Evolutionary conservation across 2,113 vertebrate genomes (phyloP).

Genomic region (Physeter macrocephalus): DNA sequence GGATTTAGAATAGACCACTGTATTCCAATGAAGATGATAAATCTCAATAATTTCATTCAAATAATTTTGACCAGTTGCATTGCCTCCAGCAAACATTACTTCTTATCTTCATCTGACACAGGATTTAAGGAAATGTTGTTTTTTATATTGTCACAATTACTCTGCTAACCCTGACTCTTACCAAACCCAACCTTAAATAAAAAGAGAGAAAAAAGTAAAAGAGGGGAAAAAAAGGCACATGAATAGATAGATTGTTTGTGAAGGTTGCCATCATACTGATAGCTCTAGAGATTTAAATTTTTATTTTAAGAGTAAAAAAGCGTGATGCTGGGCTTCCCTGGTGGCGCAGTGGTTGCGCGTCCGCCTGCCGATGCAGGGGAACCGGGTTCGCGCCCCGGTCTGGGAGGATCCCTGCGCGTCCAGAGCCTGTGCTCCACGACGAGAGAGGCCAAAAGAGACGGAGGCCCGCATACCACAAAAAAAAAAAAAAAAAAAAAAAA

Average conservation of each 20-base stretch:
- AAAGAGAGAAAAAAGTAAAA: background rate
- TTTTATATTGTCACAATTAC: conserved; percentile 10
- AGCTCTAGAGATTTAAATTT: background rate
- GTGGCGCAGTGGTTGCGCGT: too few species aligned
- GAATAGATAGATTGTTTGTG: background rate
- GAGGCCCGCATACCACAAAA: too few species aligned
- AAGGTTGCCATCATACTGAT: background rate
- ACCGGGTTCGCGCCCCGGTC: too few species aligned
- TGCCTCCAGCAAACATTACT: background rate
- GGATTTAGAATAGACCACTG: background rate
- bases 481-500: too few species aligned
- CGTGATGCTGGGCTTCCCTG: too few species aligned
- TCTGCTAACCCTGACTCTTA: background rate
- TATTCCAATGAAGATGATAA: background rate
- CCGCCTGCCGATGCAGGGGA: too few species aligned
- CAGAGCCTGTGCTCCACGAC: too few species aligned
- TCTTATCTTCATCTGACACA: background rate
- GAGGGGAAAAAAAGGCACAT: rapidly evolving
- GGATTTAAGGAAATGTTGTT: background rate
- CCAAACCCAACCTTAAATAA: background rate
- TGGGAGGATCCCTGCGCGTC: too few species aligned
- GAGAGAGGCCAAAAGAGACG: too few species aligned
- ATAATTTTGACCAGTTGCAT: background rate
- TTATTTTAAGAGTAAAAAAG: background rate
- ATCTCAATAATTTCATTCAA: conserved; percentile 1